phyloP scores from a whole-genome alignment of 2,888 invertebrate species.

The Zaprionus obscuricornis region DNA sequence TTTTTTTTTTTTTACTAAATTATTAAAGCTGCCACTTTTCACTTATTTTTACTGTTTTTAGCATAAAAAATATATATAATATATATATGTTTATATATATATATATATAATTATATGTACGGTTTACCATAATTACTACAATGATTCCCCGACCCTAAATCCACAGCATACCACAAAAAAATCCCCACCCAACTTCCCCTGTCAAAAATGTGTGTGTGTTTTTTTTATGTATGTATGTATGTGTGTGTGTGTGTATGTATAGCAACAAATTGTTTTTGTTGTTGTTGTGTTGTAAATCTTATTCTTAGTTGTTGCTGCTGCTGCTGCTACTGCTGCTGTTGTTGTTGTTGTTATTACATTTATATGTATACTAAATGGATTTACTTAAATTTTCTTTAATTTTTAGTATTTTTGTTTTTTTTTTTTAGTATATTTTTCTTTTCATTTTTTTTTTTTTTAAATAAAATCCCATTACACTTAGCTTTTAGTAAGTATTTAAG shows the following conservation, averaged over 20 bases:
- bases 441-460: conserved; percentile 42
- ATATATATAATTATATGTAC: conserved; percentile 17
- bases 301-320: conserved; percentile 35
- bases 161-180: too few species aligned
- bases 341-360: conserved; percentile 52
- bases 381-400: conserved; percentile 10
- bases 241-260: conserved; percentile 33
- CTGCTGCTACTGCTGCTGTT: conserved; percentile 2
- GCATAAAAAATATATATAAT: conserved; percentile 55
- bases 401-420: not conserved
- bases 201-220: conserved; percentile 6
- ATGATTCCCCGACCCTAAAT: conserved; percentile 27
- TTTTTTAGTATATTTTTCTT: too few species aligned
- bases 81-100: too few species aligned
- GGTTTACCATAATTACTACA: conserved; percentile 24
- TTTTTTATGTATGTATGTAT: too few species aligned
- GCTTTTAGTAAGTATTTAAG: conserved; percentile 83
- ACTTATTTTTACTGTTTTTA: conserved; percentile 77
- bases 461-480: conserved; percentile 76
- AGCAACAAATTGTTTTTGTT: conserved; percentile 31
- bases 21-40: conserved; percentile 82
- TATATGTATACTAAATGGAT: conserved; percentile 48
- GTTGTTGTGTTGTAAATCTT: conserved; percentile 45
- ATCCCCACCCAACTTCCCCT: not conserved
- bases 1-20: conserved; percentile 69